Conservation (phyloP, 1,140 invertebrate species). For the Amyelois transitella region DNA sequence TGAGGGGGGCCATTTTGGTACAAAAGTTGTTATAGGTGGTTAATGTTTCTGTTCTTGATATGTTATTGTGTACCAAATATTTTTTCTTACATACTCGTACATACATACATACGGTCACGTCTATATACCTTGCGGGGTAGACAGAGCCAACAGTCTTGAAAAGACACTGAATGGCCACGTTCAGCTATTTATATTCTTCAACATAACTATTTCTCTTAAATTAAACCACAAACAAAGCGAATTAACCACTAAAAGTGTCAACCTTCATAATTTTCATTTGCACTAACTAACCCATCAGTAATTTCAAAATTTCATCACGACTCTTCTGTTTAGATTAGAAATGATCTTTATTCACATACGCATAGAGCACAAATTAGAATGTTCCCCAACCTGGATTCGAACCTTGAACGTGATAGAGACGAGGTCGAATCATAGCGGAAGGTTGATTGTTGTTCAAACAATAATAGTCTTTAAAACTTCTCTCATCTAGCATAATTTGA, state of each 20-base stretch:
- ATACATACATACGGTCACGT: no score
- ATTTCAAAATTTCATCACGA: slow-evolving; percentile 13
- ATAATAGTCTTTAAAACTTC: not conserved
- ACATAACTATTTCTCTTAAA: not conserved
- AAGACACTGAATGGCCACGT: no score
- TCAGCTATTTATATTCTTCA: no score
- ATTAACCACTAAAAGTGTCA: not conserved
- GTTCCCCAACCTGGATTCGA: slow-evolving; percentile 21
- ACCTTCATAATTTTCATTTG: not conserved
- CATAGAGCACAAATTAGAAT: slow-evolving; percentile 16
- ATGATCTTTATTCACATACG: not conserved
- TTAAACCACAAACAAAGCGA: no score
- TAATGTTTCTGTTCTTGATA: no score
- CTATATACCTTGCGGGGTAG: no score
- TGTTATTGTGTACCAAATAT: no score
- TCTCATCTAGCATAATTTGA: not conserved
- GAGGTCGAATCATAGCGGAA: slow-evolving; percentile 45
- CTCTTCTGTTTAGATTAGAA: not conserved
- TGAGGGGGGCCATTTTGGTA: no score
- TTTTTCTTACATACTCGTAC: no score
- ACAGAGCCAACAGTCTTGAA: no score
- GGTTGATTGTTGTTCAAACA: slow-evolving; percentile 21
- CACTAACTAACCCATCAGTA: slow-evolving; percentile 2
- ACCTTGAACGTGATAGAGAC: slow-evolving; percentile 58
- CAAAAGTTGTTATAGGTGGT: no score